phyloP scores from a whole-genome alignment of 2,113 vertebrate genomes.

The Lophura nycthemera region DNA sequence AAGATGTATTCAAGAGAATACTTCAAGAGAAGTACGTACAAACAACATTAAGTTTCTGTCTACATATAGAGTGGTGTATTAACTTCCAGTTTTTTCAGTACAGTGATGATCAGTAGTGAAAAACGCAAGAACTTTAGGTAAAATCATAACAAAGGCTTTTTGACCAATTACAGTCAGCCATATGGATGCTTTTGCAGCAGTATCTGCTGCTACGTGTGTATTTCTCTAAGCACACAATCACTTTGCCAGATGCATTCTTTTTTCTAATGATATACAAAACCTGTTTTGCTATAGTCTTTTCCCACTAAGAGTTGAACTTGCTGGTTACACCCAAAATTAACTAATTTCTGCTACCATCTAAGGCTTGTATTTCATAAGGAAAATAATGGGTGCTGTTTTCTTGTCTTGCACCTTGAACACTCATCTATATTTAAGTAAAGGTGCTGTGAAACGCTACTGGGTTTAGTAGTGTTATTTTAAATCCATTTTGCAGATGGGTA shows the following conservation, averaged over 20 bases:
- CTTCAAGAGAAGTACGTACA: neutral
- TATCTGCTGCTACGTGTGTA: neutral
- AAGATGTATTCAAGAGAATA: neutral
- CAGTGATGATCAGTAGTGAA: neutral
- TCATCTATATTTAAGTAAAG: slow-evolving; percentile 9
- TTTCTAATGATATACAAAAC: neutral
- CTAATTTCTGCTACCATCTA: neutral
- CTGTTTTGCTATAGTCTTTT: neutral
- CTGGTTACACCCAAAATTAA: neutral
- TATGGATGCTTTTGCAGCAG: neutral
- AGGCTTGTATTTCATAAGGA: neutral
- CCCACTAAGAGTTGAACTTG: neutral
- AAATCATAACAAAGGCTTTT: neutral
- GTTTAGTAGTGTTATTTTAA: slow-evolving; percentile 22
- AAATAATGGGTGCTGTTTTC: neutral
- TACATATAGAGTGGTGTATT: neutral
- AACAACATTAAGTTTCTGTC: neutral
- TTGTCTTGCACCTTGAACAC: neutral
- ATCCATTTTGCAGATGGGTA: slow-evolving; percentile 14
- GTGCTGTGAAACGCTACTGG: neutral
- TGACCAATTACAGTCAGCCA: neutral
- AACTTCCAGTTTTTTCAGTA: neutral
- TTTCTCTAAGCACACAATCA: neutral
- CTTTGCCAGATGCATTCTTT: neutral
- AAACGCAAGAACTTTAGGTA: neutral